Evolutionary conservation across 2,113 vertebrate genomes (phyloP), one percentile per base, ranked within the genome.

Genomic region (Oncorhynchus keta): DNA sequence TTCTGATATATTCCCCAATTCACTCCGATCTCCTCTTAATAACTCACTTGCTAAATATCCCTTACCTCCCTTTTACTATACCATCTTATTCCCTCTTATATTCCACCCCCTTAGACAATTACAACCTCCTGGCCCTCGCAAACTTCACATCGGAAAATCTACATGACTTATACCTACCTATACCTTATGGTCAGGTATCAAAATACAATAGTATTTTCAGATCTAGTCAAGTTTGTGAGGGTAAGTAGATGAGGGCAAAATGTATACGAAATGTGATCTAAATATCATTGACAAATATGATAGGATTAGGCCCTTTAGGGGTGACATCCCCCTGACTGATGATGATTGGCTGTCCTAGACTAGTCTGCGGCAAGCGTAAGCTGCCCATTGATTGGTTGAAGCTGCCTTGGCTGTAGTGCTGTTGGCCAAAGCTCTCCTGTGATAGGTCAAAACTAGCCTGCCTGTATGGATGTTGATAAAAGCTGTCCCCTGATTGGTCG

Each of bases 221-320:
- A 55, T 83, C 82, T 84, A 75, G 82, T 89, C 77, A 91, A 68
- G 79, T 76, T 5, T 59, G 7, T n/a, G 32, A 45, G 16, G 51
- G 16, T 57, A 30, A 1, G 5, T 8, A 49, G 62, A 26, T 72
- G 32, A 48, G 16, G 1, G 30, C 5, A 66, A 66, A 6, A 68
- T 68, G 8, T 32, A 61, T 71, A 24, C 2, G 67, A 11, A 76
- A 61, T 83, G 68, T 67, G 55, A 79, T 87, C 90, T 94, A 99
- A 83, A 97, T 95, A 69, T 98, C 94, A 91, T 97, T 96, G 85
- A 95, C 77, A 73, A 97, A 95, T 85, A 96, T 96, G 73, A 94
- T 95, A 0, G 39, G 39, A 45, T 45, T 45, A 14, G 97, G 95
- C 75, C 93, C 95, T 2, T 92, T 91, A 87, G 94, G 92, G 70